Evolutionary conservation across 2,888 invertebrate genomes (phyloP).

Genomic region (Ormyrus thymus): DNA sequence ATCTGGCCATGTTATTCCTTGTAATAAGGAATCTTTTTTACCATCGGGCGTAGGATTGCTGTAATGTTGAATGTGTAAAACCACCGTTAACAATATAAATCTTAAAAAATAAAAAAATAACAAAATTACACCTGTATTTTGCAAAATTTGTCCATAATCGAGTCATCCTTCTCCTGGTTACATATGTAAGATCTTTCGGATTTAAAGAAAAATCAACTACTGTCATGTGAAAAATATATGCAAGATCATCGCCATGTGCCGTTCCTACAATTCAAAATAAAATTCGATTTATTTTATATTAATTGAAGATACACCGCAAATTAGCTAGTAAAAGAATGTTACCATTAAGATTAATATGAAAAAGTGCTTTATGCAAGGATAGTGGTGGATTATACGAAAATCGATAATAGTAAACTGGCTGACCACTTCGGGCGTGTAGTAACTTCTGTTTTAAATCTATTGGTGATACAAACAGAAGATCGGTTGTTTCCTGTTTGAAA

Average conservation of each 20-base stretch:
- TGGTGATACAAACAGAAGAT: conserved; percentile 54
- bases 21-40: conserved; percentile 10
- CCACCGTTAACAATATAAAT: not conserved
- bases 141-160: conserved; percentile 82
- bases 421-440: conserved; percentile 34
- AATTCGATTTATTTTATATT: conserved; percentile 4
- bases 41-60: conserved; percentile 37
- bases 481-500: conserved; percentile 51
- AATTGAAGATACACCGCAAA: not conserved
- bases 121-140: conserved; percentile 58
- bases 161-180: conserved; percentile 75
- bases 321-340: conserved; percentile 12
- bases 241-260: conserved; percentile 79
- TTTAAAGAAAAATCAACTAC: conserved; percentile 6
- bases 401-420: conserved; percentile 60
- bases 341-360: conserved; percentile 40
- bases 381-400: conserved; percentile 56
- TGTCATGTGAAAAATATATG: conserved; percentile 76
- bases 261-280: conserved; percentile 72
- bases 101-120: not conserved
- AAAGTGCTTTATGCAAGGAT: conserved; percentile 45
- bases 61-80: not conserved
- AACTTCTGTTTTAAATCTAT: conserved; percentile 59
- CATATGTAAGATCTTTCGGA: conserved; percentile 11
- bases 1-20: conserved; percentile 31